phyloP scores from a whole-genome alignment of 1,140 invertebrate genomes.

The Bombus breviceps region DNA sequence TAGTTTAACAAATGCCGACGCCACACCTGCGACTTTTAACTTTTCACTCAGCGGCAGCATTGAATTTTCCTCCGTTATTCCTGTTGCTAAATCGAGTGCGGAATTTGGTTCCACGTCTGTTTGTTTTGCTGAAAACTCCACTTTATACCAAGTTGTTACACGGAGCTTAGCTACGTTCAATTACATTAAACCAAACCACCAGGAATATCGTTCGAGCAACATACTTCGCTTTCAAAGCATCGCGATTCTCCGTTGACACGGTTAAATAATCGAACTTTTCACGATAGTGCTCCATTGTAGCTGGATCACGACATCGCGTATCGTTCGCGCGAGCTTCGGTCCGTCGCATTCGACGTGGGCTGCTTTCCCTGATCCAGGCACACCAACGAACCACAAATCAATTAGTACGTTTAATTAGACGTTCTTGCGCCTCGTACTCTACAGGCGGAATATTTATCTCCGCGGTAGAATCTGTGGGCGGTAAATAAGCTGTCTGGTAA shows the following conservation, averaged over 20 bases:
- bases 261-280: background rate
- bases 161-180: background rate
- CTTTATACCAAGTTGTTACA: background rate
- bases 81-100: background rate
- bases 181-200: background rate
- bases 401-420: conserved; percentile 19
- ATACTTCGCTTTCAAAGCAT: background rate
- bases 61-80: background rate
- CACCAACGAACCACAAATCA: background rate
- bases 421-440: background rate
- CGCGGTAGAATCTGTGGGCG: background rate
- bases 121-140: background rate
- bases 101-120: background rate
- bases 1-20: conserved; percentile 8
- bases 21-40: background rate
- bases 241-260: background rate
- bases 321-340: background rate
- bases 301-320: background rate
- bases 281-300: background rate
- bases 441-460: background rate
- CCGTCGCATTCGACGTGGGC: background rate
- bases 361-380: background rate
- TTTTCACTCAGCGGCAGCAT: background rate
- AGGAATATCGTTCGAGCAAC: background rate
- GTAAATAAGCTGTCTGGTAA: background rate